phyloP scores from a whole-genome alignment of 35 echinoderm and acorn worm species.

The Apostichopus parvimensis region DNA sequence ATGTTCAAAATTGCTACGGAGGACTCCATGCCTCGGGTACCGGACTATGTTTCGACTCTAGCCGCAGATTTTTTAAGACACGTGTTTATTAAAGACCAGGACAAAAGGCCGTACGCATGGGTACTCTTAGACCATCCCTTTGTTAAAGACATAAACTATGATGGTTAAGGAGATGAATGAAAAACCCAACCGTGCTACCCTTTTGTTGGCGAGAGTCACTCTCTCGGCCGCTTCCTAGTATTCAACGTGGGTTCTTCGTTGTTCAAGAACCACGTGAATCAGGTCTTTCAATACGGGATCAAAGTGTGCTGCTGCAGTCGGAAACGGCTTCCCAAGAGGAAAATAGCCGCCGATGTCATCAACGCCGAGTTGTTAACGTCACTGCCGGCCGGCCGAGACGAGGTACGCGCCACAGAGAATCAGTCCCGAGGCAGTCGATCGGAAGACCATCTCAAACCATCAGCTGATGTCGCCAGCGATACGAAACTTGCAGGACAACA shows the following conservation, averaged over 20 bases:
- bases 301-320: not conserved
- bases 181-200: not conserved
- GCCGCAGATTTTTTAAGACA: slow-evolving; percentile 71
- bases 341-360: not conserved
- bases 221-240: slow-evolving; percentile 2
- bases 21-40: slow-evolving; percentile 67
- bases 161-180: slow-evolving; percentile 1
- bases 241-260: slow-evolving; percentile 4
- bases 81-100: slow-evolving; percentile 60
- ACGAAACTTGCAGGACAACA: too few species aligned
- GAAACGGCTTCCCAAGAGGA: not conserved
- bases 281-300: slow-evolving; percentile 13
- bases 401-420: not conserved
- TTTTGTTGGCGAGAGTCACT: not conserved
- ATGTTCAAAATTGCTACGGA: slow-evolving; percentile 98
- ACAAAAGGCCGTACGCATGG: slow-evolving; percentile 73
- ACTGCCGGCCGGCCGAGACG: not conserved
- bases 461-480: too few species aligned
- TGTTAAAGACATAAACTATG: slow-evolving; percentile 62
- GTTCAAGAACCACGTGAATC: not conserved
- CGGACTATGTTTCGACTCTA: slow-evolving; percentile 66
- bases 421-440: not conserved
- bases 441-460: not conserved
- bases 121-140: slow-evolving; percentile 81
- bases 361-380: not conserved